Base-by-base conservation (phyloP, 2,113 vertebrate genomes). In the Caranx ignobilis region DNA sequence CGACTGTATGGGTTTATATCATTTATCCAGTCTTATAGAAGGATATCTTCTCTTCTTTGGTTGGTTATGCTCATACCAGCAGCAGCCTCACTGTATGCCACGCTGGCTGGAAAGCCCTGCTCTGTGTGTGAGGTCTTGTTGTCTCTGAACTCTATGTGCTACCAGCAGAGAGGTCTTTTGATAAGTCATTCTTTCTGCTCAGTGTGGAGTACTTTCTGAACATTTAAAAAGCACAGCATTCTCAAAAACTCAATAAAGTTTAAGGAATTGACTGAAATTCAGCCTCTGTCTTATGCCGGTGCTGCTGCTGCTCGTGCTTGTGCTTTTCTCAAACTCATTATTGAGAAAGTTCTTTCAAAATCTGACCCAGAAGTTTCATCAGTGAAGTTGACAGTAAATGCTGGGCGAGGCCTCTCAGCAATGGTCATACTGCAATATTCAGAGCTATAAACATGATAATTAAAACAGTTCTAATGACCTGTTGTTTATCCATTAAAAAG, bases 1-100 rank as follows among this genome's bases (percentile, higher is more conserved):
- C 50, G 56, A 55, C 81, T 43, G 62, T 77, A 68, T 47, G 75
- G 37, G 45, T 26, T 26, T 41, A 39, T 75, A 78, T 79, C 54
- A 80, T 75, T 79, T 65, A 84, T 83, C 59, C 69, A 39, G 75
- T 77, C 37, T 50, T 3, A 39, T 12, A 34, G 26, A 11, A 55
- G 19, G 56, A 89, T 50, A 56, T 56, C 26, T 54, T 83, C 55
- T 83, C 61, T 39, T 39, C 74, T 5, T 26, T 34, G 9, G 26
- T 43, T 70, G 35, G 43, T 61, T 75, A 63, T 79, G 19, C 60
- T 69, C 45, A 62, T 37, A 26, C 26, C 26, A 26, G 26, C 41
- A 52, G 47, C 32, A 52, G 52, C 10, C 11, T 26, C 8, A 34
- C 61, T 48, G 66, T 52, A 55, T 2, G 32, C 39, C 15, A n/a